Conservation (phyloP, 2,888 invertebrate genomes). For the Andrena trimmerana region DNA sequence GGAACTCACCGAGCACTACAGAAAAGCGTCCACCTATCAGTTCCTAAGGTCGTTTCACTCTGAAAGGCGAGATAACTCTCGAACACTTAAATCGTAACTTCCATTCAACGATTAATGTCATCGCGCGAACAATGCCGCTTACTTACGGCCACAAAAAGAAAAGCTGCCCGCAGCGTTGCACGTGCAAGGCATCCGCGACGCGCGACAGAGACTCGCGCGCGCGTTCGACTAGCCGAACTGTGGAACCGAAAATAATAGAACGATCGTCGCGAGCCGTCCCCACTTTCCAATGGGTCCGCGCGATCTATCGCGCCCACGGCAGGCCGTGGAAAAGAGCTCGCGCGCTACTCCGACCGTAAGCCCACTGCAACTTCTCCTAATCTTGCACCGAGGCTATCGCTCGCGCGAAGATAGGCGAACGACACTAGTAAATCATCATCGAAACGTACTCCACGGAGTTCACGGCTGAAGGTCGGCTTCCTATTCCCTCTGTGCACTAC, state of each 20-base stretch:
- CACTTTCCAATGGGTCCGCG: neutral
- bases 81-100: neutral
- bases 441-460: no score
- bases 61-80: neutral
- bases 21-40: neutral
- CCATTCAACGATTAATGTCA: neutral
- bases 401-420: neutral
- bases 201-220: no score
- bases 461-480: constrained; percentile 11
- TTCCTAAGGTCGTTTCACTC: neutral
- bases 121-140: neutral
- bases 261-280: neutral
- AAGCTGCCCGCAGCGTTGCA: no score
- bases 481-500: neutral
- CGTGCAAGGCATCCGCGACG: no score
- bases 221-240: no score
- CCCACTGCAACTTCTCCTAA: constrained; percentile 24
- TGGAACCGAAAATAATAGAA: no score
- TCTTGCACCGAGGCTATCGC: constrained; percentile 17
- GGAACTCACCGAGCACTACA: neutral
- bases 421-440: constrained; percentile 25
- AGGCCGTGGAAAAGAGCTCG: neutral
- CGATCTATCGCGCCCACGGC: neutral
- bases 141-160: no score
- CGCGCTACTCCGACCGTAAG: neutral